Percentiles rank a stretch among this genome's conserved stretches.
These are phyloP conservation scores for Apamea sordens DNA, from an alignment of 2,888 invertebrate genomes.

Conservation along the genomic window DNA sequence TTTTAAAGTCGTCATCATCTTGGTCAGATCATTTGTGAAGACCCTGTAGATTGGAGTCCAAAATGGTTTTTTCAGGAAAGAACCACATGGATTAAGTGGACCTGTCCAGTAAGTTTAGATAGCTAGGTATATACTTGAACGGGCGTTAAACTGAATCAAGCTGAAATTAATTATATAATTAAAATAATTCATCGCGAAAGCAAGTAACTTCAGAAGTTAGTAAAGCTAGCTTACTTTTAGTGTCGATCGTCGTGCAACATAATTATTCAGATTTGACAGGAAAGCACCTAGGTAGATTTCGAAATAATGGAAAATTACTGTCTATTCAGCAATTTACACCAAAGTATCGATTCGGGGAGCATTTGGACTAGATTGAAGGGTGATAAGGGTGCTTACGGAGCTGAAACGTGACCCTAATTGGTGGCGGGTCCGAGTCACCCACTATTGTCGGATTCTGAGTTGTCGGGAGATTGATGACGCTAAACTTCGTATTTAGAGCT, in stretches of 20 bases:
- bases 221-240: constrained; percentile 3
- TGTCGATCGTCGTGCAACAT: not conserved
- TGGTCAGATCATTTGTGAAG: not conserved
- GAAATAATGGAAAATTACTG: constrained; percentile 2
- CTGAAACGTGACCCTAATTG: constrained; percentile 64
- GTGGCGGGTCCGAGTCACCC: constrained; percentile 47
- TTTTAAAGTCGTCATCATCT: too few species aligned
- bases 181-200: not conserved
- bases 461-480: constrained; percentile 60
- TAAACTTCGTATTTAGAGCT: constrained; percentile 51
- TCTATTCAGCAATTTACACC: constrained; percentile 17
- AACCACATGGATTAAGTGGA: not conserved
- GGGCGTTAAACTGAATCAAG: not conserved
- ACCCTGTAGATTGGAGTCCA: not conserved
- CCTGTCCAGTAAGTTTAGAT: not conserved
- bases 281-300: constrained; percentile 13
- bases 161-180: not conserved
- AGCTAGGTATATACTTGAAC: not conserved
- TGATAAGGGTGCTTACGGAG: constrained; percentile 56
- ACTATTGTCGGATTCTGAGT: constrained; percentile 56
- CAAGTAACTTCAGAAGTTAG: not conserved
- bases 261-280: constrained; percentile 18
- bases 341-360: constrained; percentile 46
- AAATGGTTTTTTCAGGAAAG: not conserved
- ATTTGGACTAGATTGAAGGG: constrained; percentile 55